Percentiles rank a stretch among this genome's conserved stretches.
phyloP scores from a whole-genome alignment of 2,888 invertebrate species.

The Drosophila melanocephala region DNA sequence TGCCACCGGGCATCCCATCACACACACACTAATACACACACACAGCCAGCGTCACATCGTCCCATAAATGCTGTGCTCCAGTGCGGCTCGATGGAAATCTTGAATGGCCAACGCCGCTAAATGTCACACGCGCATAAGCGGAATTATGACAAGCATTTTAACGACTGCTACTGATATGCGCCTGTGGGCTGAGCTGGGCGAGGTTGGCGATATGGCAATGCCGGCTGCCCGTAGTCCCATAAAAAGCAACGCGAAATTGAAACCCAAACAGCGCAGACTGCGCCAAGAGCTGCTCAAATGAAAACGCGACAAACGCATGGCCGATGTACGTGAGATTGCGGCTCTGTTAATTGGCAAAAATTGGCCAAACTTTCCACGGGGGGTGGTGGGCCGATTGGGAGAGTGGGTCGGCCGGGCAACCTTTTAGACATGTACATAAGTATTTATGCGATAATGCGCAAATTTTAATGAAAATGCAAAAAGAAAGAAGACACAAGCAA shows the following conservation, averaged over 20 bases:
- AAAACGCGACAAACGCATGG: constrained; percentile 71
- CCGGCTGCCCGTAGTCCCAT: constrained; percentile 58
- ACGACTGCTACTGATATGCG: constrained; percentile 73
- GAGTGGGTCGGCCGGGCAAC: constrained; percentile 2
- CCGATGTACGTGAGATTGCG: constrained; percentile 81
- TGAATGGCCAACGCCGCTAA: constrained; percentile 69
- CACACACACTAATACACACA: neutral
- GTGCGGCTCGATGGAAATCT: constrained; percentile 48
- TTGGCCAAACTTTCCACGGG: constrained; percentile 58
- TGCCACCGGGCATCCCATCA: constrained; percentile 51
- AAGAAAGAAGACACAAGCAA: constrained; percentile 18
- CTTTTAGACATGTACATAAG: constrained; percentile 55
- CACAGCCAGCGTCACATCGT: constrained; percentile 8
- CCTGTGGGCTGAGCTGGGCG: constrained; percentile 21
- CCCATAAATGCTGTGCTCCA: constrained; percentile 49
- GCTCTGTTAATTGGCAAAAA: constrained; percentile 77
- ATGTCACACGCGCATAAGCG: constrained; percentile 81
- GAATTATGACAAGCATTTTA: constrained; percentile 81
- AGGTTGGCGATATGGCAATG: constrained; percentile 52
- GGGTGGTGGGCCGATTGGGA: neutral
- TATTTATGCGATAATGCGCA: constrained; percentile 80
- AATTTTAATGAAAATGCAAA: constrained; percentile 75
- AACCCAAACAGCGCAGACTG: constrained; percentile 50
- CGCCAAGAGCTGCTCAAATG: constrained; percentile 23
- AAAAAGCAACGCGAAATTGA: constrained; percentile 71